A percentile compares a stretch with the other conserved stretches of the same genome.
phyloP scores from a whole-genome alignment of 2,888 invertebrate species.

The Epinotia bilunana region DNA sequence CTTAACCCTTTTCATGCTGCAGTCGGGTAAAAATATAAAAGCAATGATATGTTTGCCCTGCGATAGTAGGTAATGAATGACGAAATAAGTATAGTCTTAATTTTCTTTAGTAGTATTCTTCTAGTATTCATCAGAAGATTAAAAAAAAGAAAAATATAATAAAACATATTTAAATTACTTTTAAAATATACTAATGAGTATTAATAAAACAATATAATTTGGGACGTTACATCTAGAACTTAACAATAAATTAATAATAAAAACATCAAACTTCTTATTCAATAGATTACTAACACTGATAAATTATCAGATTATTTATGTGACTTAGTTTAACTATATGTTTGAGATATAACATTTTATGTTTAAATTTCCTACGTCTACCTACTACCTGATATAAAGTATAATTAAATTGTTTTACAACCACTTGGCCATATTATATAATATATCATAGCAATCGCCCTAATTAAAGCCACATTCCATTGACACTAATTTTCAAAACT shows the following conservation, averaged over 20 bases:
- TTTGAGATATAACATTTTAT: conserved; percentile 11
- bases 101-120: not conserved
- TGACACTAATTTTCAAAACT: conserved; percentile 53
- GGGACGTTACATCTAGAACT: not conserved
- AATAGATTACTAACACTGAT: not conserved
- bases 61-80: not conserved
- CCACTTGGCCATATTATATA: conserved; percentile 2
- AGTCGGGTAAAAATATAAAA: no score
- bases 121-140: not conserved
- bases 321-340: not conserved
- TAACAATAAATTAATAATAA: not conserved
- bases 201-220: conserved; percentile 5
- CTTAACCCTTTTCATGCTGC: not conserved
- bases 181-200: conserved; percentile 15
- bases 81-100: not conserved
- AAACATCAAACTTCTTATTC: not conserved
- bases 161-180: not conserved
- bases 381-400: not conserved
- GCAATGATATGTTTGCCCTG: not conserved
- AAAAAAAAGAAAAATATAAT: no score
- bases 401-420: conserved; percentile 21
- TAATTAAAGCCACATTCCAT: conserved; percentile 58
- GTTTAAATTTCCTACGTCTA: conserved; percentile 8
- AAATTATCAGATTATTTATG: conserved; percentile 13
- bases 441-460: not conserved